phyloP scores from a whole-genome alignment of 2,888 invertebrate genomes.

The Chrysina gloriosa region DNA sequence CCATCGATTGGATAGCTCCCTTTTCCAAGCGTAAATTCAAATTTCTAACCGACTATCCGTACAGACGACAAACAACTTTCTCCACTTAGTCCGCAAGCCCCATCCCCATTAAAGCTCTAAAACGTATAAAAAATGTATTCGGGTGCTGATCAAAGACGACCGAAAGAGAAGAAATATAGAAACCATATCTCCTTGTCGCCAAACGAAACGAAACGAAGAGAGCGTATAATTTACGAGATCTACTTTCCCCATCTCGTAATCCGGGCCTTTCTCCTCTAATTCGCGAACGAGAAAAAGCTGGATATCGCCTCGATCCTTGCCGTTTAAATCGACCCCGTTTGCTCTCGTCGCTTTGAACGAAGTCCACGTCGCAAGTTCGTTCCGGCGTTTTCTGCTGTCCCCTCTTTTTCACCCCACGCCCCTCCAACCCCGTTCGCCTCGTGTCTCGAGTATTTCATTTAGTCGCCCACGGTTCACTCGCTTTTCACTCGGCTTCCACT shows the following conservation, averaged over 20 bases:
- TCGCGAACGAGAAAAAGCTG: conserved; percentile 16
- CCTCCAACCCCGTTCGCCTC: background rate
- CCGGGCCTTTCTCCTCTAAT: conserved; percentile 22
- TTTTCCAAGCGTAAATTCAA: no score
- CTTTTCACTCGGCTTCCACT: conserved; percentile 23
- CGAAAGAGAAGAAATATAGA: background rate
- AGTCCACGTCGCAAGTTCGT: conserved; percentile 7
- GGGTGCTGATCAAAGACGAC: background rate
- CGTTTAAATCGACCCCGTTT: no score
- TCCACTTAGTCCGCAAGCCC: background rate
- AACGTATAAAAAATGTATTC: background rate
- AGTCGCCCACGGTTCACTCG: conserved; percentile 26
- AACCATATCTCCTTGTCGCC: background rate
- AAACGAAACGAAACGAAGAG: background rate
- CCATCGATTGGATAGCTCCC: no score
- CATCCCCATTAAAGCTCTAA: background rate
- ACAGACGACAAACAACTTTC: no score
- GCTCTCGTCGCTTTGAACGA: background rate
- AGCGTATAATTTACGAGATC: conserved; percentile 14
- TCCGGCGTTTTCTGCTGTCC: no score
- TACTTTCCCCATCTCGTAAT: conserved; percentile 29
- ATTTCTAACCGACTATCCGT: no score
- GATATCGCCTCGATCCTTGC: conserved; percentile 15
- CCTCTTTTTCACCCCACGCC: conserved; percentile 3
- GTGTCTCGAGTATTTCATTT: conserved; percentile 21